Evolutionary conservation across 2,888 invertebrate genomes (phyloP), one percentile per base, ranked within the genome.

Genomic region (Limnephilus auricula): DNA sequence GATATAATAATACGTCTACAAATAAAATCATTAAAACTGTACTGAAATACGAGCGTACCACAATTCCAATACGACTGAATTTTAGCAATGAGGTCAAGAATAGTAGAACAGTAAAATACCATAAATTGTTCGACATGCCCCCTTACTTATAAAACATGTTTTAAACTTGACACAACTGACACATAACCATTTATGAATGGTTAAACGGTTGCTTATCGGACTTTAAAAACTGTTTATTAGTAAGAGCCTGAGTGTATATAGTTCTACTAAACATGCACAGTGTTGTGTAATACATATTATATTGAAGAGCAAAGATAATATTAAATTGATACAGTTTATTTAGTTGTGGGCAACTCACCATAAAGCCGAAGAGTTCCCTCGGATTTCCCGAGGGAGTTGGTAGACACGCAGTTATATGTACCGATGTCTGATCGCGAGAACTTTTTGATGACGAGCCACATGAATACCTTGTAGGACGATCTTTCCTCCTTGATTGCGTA

Each of bases 321-420:
- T 65, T 9, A 65, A n/a, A 65, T 65, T 65, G 25, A 9, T n/a
- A 18, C 50, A 65, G 65, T 9, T 32, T 18, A 40, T 25, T 25
- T 32, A 18, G 82, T 10, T n/a, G n/a, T n/a, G n/a, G 34, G 31
- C 25, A 92, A 93, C 95, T 95, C 94, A 97, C 97, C 96, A 94
- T 97, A 97, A 89, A 97, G 95, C 94, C 97, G 95, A 92, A 97
- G 95, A 37, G 96, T 96, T 91, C 97, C 97, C 94, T 97, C 97
- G 79, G 97, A 97, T 93, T 96, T 96, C 90, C 97, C 97, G 92
- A 97, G 95, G 85, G 97, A 97, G 94, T 97, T 97, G 93, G 97
- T 97, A 92, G 97, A 96, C 92, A 97, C 96, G 94, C 98, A 98
- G 94, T 97, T 97, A 95, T 98, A 98, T 50, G 97, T 97, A 82